A percentile compares a stretch with the other conserved stretches of the same genome.
phyloP scores from a whole-genome alignment of 2,113 vertebrate genomes.

The Myotis davidii region DNA sequence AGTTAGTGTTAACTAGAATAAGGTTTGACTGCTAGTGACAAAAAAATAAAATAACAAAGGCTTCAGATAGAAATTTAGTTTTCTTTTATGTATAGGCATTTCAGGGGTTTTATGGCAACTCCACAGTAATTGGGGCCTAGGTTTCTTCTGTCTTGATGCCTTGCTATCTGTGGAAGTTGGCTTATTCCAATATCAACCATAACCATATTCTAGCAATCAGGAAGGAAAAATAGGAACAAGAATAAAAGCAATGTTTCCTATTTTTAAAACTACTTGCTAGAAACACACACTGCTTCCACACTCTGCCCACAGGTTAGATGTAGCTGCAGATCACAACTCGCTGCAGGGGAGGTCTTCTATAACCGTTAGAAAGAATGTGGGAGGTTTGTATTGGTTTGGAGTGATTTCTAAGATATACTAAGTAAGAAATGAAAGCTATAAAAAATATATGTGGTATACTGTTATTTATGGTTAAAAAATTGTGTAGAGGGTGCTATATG shows the following conservation, averaged over 20 bases:
- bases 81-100: slow-evolving; percentile 33
- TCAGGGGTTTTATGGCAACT: not conserved
- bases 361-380: not conserved
- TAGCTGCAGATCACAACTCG: not conserved
- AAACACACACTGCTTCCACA: not conserved
- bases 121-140: not conserved
- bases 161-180: not conserved
- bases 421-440: not conserved
- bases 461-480: not conserved
- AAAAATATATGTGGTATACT: not conserved
- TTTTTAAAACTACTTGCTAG: slow-evolving; percentile 21
- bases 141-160: not conserved
- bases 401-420: not conserved
- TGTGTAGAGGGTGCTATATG: not conserved
- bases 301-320: not conserved
- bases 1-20: slow-evolving; percentile 38
- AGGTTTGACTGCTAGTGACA: not conserved
- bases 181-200: not conserved
- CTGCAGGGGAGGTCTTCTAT: not conserved
- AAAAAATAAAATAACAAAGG: slow-evolving; percentile 30
- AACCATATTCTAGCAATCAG: not conserved
- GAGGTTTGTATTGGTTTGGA: not conserved
- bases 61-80: slow-evolving; percentile 20
- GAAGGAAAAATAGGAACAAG: not conserved
- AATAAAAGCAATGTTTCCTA: not conserved